Conservation (phyloP, 2,888 invertebrate species). For the Osmoderma eremita region DNA sequence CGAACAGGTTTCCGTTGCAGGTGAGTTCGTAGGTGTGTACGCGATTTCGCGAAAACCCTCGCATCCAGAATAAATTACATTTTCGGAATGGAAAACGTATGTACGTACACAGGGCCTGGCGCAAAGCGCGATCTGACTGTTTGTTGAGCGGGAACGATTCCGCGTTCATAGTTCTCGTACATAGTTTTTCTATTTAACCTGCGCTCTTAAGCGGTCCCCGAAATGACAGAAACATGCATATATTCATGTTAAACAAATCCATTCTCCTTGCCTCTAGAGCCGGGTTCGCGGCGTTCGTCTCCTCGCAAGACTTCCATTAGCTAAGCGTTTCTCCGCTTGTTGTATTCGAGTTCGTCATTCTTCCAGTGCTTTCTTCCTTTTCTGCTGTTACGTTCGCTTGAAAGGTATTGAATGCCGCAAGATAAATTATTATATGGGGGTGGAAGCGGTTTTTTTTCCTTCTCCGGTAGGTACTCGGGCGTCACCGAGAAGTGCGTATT, state of each 20-base stretch:
- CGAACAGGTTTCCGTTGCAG: background rate
- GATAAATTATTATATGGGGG: constrained; percentile 6
- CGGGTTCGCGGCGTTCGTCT: background rate
- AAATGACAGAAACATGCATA: constrained; percentile 37
- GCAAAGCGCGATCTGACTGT: background rate
- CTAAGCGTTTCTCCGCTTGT: constrained; percentile 21
- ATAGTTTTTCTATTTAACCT: constrained; percentile 41
- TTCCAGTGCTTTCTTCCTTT: constrained; percentile 16
- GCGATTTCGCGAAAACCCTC: constrained; percentile 26
- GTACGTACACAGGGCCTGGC: constrained; percentile 21
- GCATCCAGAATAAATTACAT: constrained; percentile 37
- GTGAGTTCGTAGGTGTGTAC: background rate
- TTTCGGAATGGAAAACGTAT: constrained; percentile 38
- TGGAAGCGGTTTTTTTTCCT: too few species aligned
- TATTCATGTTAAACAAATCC: constrained; percentile 38
- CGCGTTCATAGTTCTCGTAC: constrained; percentile 25
- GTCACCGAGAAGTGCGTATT: too few species aligned
- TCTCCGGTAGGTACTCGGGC: too few species aligned
- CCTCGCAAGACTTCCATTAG: constrained; percentile 29
- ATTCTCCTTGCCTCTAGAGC: constrained; percentile 8
- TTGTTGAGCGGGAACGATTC: constrained; percentile 30
- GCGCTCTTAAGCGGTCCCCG: constrained; percentile 27
- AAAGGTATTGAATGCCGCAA: constrained; percentile 11
- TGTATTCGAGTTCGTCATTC: background rate
- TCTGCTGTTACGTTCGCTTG: background rate